phyloP scores from a whole-genome alignment of 2,888 invertebrate species.

The Cacoxenus indagator region DNA sequence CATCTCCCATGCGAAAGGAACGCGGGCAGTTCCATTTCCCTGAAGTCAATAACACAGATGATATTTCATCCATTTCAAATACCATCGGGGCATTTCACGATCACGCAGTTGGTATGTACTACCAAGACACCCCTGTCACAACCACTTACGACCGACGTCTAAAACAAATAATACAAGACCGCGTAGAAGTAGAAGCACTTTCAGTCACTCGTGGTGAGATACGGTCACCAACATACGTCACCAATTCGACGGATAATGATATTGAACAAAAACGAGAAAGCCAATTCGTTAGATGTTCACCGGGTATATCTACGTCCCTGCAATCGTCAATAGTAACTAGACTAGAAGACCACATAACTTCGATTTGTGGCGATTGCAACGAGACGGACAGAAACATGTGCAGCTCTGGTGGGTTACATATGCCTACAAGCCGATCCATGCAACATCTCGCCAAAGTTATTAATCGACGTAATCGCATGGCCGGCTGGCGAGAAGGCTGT shows the following conservation, averaged over 20 bases:
- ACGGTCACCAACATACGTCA: background rate
- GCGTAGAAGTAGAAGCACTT: constrained; percentile 20
- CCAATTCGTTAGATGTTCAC: background rate
- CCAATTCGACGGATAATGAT: background rate
- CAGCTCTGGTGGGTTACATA: constrained; percentile 75
- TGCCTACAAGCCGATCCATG: constrained; percentile 74
- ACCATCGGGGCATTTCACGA: constrained; percentile 34
- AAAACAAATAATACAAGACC: constrained; percentile 58
- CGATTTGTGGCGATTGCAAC: constrained; percentile 65
- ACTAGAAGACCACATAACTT: constrained; percentile 41
- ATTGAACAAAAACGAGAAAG: background rate
- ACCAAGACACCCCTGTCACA: constrained; percentile 35
- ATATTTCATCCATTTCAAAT: constrained; percentile 24
- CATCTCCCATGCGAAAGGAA: constrained; percentile 79
- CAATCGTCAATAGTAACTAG: constrained; percentile 5
- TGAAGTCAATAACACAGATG: constrained; percentile 42
- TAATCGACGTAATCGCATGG: constrained; percentile 74
- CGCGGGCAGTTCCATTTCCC: constrained; percentile 73
- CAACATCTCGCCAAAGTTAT: constrained; percentile 73
- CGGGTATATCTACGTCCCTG: background rate
- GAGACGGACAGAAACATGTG: constrained; percentile 74
- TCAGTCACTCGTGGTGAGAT: background rate
- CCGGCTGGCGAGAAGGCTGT: constrained; percentile 79
- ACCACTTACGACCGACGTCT: constrained; percentile 55
- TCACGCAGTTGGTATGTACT: constrained; percentile 37